Evolutionary conservation across 1,140 invertebrate genomes (phyloP).

Genomic region (Zaprionus vittiger): DNA sequence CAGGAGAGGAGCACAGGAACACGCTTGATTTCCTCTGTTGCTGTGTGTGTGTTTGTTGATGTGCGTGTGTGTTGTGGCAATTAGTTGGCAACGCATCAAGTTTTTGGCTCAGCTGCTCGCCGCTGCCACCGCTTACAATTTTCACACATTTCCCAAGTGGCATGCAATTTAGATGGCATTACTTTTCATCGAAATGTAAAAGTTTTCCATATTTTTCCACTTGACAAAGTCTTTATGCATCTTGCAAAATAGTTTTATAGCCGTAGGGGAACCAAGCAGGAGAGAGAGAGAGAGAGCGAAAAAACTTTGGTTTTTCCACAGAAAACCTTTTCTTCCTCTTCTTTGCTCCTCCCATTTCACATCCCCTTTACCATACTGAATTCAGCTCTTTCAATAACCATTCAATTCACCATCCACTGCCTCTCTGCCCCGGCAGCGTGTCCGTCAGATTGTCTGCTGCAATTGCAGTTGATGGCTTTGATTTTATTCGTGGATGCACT

Average conservation of each 20-base stretch:
- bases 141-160: slow-evolving; percentile 48
- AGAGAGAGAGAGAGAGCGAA: background rate
- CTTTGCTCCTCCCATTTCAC: background rate
- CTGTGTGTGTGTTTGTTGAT: too few relatives aligned
- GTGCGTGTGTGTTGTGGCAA: slow-evolving; percentile 29
- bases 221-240: slow-evolving; percentile 82
- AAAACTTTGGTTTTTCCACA: slow-evolving; percentile 65
- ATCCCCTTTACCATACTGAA: background rate
- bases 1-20: background rate
- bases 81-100: slow-evolving; percentile 55
- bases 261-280: slow-evolving; percentile 49
- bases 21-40: too few relatives aligned
- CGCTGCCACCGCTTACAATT: slow-evolving; percentile 29
- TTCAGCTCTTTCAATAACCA: slow-evolving; percentile 75
- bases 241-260: slow-evolving; percentile 82
- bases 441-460: slow-evolving; percentile 39
- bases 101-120: slow-evolving; percentile 37
- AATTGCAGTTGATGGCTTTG: slow-evolving; percentile 83
- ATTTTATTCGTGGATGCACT: slow-evolving; percentile 83
- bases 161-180: slow-evolving; percentile 67
- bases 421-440: slow-evolving; percentile 1
- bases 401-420: slow-evolving; percentile 61
- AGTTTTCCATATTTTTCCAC: slow-evolving; percentile 82
- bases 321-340: slow-evolving; percentile 17
- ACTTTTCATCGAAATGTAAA: slow-evolving; percentile 78